Conservation (phyloP, 2,888 invertebrate genomes). For the Caenorhabditis sp. region DNA sequence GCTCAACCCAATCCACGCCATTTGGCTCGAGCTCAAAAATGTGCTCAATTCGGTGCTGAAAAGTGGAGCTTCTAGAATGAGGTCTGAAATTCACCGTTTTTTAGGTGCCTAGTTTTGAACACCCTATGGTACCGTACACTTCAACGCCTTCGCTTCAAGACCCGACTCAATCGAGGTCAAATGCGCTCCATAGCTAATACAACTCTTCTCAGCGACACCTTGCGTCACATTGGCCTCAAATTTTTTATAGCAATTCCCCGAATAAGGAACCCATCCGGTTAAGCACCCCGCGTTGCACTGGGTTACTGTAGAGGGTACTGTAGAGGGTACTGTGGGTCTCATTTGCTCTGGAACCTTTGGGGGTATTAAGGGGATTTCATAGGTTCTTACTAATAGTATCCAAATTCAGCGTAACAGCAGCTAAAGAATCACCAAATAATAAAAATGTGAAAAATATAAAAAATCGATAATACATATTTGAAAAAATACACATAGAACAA, state of each 20-base stretch:
- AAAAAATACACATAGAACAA: no score
- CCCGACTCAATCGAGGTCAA: slow-evolving; percentile 19
- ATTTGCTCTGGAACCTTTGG: neutral
- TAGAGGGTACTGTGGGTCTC: neutral
- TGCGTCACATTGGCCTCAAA: slow-evolving; percentile 1
- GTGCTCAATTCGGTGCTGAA: neutral
- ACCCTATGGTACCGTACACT: slow-evolving; percentile 3
- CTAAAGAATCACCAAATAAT: neutral
- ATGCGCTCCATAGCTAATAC: slow-evolving; percentile 12
- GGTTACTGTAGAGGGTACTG: neutral
- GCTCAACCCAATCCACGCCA: slow-evolving; percentile 27
- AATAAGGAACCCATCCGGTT: slow-evolving; percentile 20
- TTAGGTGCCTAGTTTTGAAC: neutral
- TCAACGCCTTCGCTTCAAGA: slow-evolving; percentile 13
- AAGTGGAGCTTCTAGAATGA: slow-evolving; percentile 20
- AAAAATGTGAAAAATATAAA: neutral
- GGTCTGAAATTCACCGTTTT: slow-evolving; percentile 11
- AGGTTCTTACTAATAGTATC: neutral
- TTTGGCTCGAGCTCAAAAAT: slow-evolving; percentile 14
- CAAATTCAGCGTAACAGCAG: neutral
- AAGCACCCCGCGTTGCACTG: slow-evolving; percentile 30
- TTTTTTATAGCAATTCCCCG: slow-evolving; percentile 22
- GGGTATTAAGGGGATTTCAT: no score
- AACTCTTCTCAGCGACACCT: slow-evolving; percentile 13
- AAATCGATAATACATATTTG: slow-evolving; percentile 3